Percentiles rank a stretch among this genome's conserved stretches.
Conservation (phyloP, 2,113 vertebrate genomes). For the Xyrauchen texanus region DNA sequence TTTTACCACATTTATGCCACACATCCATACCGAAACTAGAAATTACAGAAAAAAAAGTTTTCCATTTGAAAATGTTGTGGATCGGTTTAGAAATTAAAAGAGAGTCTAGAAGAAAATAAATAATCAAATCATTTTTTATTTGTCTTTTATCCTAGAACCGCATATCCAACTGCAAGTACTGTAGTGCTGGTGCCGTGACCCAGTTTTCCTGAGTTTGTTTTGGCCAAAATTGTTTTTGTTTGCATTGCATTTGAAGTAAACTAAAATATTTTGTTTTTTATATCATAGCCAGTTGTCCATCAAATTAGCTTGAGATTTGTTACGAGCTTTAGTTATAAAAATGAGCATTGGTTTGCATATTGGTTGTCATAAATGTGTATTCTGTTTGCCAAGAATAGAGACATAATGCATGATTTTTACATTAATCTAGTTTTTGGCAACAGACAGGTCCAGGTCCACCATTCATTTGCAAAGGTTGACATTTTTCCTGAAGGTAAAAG, state of each 20-base stretch:
- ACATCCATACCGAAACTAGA: too few species aligned
- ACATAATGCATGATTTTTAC: neutral
- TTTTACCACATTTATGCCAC: too few species aligned
- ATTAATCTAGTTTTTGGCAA: conserved; percentile 1
- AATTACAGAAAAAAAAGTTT: too few species aligned
- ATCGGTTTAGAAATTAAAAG: too few species aligned
- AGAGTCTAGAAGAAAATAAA: neutral
- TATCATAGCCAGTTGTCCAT: neutral
- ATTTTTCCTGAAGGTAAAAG: conserved; percentile 17
- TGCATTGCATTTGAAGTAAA: neutral
- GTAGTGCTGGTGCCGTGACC: conserved; percentile 20
- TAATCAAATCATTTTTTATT: neutral
- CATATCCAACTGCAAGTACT: conserved; percentile 10
- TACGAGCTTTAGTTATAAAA: neutral
- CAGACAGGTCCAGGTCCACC: neutral
- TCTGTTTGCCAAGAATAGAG: neutral
- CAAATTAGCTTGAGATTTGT: conserved; percentile 1
- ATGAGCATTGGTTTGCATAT: neutral
- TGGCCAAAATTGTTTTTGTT: conserved; percentile 5
- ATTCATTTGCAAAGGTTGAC: conserved; percentile 27
- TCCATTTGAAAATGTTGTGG: too few species aligned
- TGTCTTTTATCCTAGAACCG: neutral
- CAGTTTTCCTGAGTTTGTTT: neutral
- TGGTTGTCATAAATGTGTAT: neutral
- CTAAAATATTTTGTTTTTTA: neutral